Evolutionary conservation across 2,113 vertebrate species (phyloP).

Genomic region (Ceratotherium simum): DNA sequence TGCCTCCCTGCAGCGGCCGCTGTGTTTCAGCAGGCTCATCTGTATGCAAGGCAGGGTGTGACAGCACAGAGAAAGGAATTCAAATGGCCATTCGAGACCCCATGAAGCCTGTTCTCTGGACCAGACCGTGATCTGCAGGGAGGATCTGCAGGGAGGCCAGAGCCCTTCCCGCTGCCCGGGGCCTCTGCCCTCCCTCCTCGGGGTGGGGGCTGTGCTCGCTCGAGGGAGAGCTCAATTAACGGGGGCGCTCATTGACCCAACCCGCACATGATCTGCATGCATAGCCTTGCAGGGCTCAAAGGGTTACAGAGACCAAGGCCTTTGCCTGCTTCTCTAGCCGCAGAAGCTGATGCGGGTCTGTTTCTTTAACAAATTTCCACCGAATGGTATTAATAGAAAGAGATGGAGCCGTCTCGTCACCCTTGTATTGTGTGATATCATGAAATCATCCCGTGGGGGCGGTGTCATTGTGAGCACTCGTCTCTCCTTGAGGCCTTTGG

Average conservation of each 20-base stretch:
- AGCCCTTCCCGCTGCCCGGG: not conserved
- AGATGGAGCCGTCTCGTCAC: not conserved
- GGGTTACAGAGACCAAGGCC: not conserved
- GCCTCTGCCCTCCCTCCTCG: not conserved
- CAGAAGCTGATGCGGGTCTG: not conserved
- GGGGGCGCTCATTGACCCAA: slow-evolving; percentile 59
- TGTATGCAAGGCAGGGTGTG: slow-evolving; percentile 51
- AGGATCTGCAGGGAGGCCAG: slow-evolving; percentile 23
- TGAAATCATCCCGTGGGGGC: not conserved
- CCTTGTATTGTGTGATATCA: not conserved
- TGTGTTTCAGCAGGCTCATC: not conserved
- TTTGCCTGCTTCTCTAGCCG: not conserved
- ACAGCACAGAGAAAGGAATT: slow-evolving; percentile 36
- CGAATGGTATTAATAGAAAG: slow-evolving; percentile 21
- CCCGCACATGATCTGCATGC: not conserved
- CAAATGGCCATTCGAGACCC: slow-evolving; percentile 13
- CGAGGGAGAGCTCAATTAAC: slow-evolving; percentile 52
- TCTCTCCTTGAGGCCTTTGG: slow-evolving; percentile 48
- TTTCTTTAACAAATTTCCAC: not conserved
- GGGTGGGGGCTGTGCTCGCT: slow-evolving; percentile 59
- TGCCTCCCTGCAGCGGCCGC: not conserved
- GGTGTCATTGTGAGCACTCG: not conserved
- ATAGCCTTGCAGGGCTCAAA: not conserved
- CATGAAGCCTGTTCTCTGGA: not conserved
- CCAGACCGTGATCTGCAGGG: not conserved